These are phyloP conservation scores for Lasiurus cinereus DNA, from an alignment of 2,113 vertebrate genomes.

Conservation along the genomic window DNA sequence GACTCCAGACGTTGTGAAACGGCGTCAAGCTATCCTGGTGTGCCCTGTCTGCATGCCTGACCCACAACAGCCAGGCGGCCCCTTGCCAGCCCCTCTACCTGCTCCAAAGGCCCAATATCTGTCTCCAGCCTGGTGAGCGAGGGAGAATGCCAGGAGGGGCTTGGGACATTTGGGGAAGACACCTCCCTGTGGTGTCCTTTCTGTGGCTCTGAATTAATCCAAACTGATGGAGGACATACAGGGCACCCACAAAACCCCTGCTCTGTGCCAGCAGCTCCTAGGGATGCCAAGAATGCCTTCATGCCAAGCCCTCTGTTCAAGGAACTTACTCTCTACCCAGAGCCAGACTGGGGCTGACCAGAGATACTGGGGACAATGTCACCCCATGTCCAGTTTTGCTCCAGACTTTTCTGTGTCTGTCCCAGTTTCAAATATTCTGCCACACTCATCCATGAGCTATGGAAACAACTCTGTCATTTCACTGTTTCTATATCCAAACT, in stretches of 20 bases:
- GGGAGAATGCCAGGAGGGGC: background rate
- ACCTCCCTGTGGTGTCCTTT: background rate
- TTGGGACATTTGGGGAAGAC: background rate
- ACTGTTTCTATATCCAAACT: background rate
- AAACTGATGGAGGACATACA: background rate
- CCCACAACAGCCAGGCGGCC: background rate
- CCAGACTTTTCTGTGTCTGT: background rate
- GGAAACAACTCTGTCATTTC: background rate
- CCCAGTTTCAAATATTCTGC: constrained; percentile 1
- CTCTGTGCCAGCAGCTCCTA: background rate
- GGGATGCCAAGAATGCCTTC: background rate
- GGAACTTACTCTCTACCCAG: background rate
- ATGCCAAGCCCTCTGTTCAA: background rate
- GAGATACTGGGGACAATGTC: fast-evolving
- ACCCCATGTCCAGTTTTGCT: background rate
- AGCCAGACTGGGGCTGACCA: background rate
- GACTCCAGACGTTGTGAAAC: background rate
- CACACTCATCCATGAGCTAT: background rate
- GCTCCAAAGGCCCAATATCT: background rate
- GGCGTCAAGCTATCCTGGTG: too few relatives aligned
- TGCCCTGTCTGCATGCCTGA: background rate
- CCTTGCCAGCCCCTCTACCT: background rate
- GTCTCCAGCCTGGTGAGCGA: background rate
- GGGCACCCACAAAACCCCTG: background rate
- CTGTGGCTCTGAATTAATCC: fast-evolving